phyloP scores from a whole-genome alignment of 2,113 vertebrate species.

The Heptranchias perlo region DNA sequence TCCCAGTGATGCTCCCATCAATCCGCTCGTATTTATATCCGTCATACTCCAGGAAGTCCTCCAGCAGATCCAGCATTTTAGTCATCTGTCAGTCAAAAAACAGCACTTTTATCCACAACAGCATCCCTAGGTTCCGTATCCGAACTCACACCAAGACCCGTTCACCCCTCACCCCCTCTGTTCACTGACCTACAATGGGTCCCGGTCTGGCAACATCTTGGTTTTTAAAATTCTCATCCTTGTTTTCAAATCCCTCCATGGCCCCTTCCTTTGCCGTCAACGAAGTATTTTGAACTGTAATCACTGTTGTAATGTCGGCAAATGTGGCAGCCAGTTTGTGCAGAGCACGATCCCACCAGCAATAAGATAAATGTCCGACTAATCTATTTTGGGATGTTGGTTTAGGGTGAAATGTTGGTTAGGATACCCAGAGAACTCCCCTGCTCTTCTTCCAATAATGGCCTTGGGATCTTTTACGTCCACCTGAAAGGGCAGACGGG shows the following conservation, averaged over 20 bases:
- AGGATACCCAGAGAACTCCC: background rate
- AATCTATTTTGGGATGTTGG: background rate
- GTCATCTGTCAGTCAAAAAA: slow-evolving; percentile 75
- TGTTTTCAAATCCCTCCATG: background rate
- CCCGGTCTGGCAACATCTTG: background rate
- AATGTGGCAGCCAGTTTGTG: background rate
- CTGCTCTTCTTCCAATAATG: background rate
- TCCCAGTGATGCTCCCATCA: slow-evolving; percentile 87
- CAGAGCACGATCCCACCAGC: background rate
- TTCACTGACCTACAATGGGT: background rate
- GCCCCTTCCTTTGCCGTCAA: background rate
- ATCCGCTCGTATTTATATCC: slow-evolving; percentile 96
- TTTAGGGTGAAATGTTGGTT: background rate
- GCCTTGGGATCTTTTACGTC: background rate
- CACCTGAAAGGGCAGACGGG: background rate
- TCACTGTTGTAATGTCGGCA: background rate
- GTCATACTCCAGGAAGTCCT: slow-evolving; percentile 92
- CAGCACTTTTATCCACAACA: background rate
- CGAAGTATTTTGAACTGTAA: background rate
- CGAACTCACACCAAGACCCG: background rate
- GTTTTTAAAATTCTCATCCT: background rate
- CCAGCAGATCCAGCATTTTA: slow-evolving; percentile 94
- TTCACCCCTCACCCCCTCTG: background rate
- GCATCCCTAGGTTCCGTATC: background rate
- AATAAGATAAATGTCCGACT: background rate